Percentiles rank a stretch among this genome's conserved stretches.
Conservation (phyloP, 2,113 vertebrate species). For the Neoarius graeffei region DNA sequence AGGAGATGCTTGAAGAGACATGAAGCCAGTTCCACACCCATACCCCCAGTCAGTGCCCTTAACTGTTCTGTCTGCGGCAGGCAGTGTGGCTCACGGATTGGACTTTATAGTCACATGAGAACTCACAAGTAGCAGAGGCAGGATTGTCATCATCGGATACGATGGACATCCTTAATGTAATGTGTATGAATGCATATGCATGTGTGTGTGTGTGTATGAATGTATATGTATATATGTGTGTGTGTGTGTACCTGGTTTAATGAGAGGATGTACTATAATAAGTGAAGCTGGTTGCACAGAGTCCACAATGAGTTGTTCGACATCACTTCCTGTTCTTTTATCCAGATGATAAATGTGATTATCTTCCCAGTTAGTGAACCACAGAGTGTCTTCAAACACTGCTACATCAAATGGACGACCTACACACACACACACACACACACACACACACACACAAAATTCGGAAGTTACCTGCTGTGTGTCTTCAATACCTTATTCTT, state of each 20-base stretch:
- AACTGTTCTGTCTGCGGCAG: too few species aligned
- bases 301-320: slow-evolving; percentile 76
- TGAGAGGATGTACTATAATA: slow-evolving; percentile 85
- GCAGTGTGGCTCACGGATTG: too few species aligned
- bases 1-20: too few species aligned
- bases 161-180: too few species aligned
- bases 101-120: too few species aligned
- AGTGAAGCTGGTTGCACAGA: slow-evolving; percentile 85
- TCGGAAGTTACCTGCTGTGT: background rate
- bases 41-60: too few species aligned
- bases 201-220: slow-evolving; percentile 31
- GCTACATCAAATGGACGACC: slow-evolving; percentile 82
- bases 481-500: background rate
- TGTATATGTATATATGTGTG: background rate
- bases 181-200: too few species aligned
- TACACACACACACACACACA: slow-evolving; percentile 52
- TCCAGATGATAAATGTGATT: slow-evolving; percentile 79
- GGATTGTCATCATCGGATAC: too few species aligned
- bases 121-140: too few species aligned
- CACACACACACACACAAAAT: slow-evolving; percentile 23
- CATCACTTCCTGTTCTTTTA: slow-evolving; percentile 81
- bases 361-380: slow-evolving; percentile 83
- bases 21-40: too few species aligned
- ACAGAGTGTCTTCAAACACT: slow-evolving; percentile 87
- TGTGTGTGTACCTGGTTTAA: slow-evolving; percentile 84